Conservation (phyloP, 2,113 vertebrate species). For the Tricholaema leucomelas region DNA sequence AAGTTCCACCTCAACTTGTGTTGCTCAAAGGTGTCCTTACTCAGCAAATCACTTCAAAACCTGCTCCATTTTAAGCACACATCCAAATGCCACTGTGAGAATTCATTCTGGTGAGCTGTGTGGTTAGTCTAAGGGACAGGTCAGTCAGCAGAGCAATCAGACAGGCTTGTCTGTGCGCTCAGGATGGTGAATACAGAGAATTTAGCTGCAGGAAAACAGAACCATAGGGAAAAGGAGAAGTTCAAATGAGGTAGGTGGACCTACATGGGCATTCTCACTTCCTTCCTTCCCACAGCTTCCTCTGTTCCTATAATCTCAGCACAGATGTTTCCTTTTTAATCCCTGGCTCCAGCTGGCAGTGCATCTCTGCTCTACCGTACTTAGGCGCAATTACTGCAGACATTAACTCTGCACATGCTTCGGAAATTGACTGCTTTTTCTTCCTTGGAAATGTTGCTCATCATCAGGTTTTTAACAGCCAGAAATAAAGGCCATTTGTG, state of each 20-base stretch:
- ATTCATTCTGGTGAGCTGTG: neutral
- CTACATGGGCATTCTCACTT: conserved; percentile 46
- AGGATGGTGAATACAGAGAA: neutral
- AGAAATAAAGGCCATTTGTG: conserved; percentile 71
- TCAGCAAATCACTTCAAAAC: neutral
- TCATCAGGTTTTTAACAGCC: conserved; percentile 70
- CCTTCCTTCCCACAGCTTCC: conserved; percentile 72
- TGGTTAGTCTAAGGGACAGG: conserved; percentile 18
- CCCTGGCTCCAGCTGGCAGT: conserved; percentile 65
- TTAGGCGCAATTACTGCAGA: conserved; percentile 59
- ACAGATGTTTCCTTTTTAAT: conserved; percentile 81
- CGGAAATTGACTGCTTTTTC: conserved; percentile 54
- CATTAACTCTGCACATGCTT: conserved; percentile 57
- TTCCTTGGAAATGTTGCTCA: conserved; percentile 67
- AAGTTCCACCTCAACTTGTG: neutral
- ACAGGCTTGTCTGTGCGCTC: neutral
- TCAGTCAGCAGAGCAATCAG: neutral
- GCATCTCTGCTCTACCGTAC: conserved; percentile 54
- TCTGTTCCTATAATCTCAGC: conserved; percentile 71
- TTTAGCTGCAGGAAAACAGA: conserved; percentile 29
- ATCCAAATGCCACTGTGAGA: neutral
- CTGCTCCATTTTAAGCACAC: neutral
- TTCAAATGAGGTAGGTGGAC: conserved; percentile 47
- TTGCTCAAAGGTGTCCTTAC: neutral
- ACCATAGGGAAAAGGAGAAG: conserved; percentile 6